Evolutionary conservation across 2,113 vertebrate genomes (phyloP), one percentile per base, ranked within the genome.

Genomic region (Atrichornis clamosus): DNA sequence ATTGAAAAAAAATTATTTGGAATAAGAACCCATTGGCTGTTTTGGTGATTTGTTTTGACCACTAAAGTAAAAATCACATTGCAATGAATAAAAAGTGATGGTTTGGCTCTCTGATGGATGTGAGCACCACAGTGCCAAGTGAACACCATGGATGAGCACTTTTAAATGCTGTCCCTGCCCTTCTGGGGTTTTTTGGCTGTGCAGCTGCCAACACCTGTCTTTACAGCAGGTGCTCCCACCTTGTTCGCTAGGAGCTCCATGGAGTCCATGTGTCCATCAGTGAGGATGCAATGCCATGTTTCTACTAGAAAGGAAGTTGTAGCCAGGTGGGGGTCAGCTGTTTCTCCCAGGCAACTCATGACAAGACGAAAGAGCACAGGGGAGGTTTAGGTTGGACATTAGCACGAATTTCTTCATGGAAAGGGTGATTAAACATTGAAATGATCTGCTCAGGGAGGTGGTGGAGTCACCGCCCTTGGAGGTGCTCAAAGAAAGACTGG

Each of bases 151-250:
- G 52, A 12, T 8, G 28, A 44, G 4, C 2, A 3, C 4, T 16
- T 47, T 53, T 55, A 47, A 82, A 30, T 5, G 17, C 15, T 32
- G 33, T 13, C 24, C 13, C 22, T 19, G 15, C 3, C 13, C 18
- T 10, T 47, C 14, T 17, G 50, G 8, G 7, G 1, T 30, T 23
- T 56, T 53, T 42, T 21, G 26, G 24, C 39, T 8, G 14, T 11
- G 15, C 18, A 30, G 21, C 49, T 35, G 59, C 46, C 28, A 32
- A 1, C 24, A 11, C 6, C 0, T 4, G 1, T 7, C 46, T 35
- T 33, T 8, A 10, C 4, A 35, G 58, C 39, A 49, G 46, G 14
- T 37, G 46, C 20, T 59, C 3, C 3, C 26, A 15, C 13, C 23
- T 26, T n/a, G 30, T 17, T 52, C 37, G 19, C 17, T 1, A 2